Evolutionary conservation across 1,140 invertebrate genomes (phyloP), one percentile per base, ranked within the genome.

Genomic region (Aphis craccivora): DNA sequence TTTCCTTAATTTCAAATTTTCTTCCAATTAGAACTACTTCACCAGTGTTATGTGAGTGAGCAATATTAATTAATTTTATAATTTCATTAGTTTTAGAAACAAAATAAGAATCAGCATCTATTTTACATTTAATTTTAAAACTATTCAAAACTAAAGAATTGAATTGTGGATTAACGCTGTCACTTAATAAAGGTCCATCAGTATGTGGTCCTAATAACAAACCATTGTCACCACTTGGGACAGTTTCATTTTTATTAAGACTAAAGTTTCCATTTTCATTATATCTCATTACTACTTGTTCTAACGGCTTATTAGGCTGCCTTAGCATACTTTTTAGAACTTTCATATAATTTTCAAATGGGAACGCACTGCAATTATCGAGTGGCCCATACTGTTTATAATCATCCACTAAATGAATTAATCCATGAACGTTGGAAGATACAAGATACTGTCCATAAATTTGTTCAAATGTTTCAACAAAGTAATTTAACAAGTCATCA

Each of bases 41-140:
- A 81, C 76, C 76, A 37, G 76, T 81, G 67, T 81, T 35, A 35
- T 81, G 76, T 5, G 35, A 81, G 76, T 22, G 35, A 37, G 76
- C 76, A 81, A 81, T 81, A 37, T 81, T 81, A 18, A 76, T 76
- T n/a, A 76, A 81, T 81, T 81, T 81, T 81, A 81, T 81, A 81
- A 81, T 22, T 35, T 81, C 76, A 81, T 81, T 81, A 81, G 11
- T 81, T 37, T 81, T 81, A 81, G 76, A 81, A 81, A 81, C 0
- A 81, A 81, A 81, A 37, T 81, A 37, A 35, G 76, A 81, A 81
- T 81, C 76, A 37, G n/a, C 67, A 35, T 81, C 67, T 81, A 81
- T n/a, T 81, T 81, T 81, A 81, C 9, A 81, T 81, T 81, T 37
- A 81, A 81, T 18, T 81, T 35, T 35, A 81, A 18, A 81, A 35